A percentile compares a stretch with the other conserved stretches of the same genome.
phyloP scores from a whole-genome alignment of 2,888 invertebrate genomes.

The Morpho helenor region DNA sequence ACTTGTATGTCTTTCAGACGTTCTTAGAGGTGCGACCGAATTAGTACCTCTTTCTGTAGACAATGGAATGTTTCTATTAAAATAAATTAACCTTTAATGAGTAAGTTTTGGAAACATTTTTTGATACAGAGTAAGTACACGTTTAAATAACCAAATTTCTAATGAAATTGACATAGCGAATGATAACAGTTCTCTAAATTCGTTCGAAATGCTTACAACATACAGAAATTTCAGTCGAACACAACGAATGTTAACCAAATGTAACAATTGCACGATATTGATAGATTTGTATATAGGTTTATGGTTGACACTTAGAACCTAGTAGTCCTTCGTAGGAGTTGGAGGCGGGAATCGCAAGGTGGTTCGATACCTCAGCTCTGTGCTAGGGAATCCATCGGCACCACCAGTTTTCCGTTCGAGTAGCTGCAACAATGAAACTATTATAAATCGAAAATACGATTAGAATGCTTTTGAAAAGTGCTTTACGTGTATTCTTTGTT shows the following conservation, averaged over 20 bases:
- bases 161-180: slow-evolving; percentile 13
- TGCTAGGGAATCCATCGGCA: slow-evolving; percentile 79
- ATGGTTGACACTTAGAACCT: slow-evolving; percentile 32
- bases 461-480: slow-evolving; percentile 18
- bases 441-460: slow-evolving; percentile 27
- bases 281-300: slow-evolving; percentile 4
- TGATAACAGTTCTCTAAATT: slow-evolving; percentile 7
- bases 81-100: slow-evolving; percentile 13
- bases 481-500: slow-evolving; percentile 15
- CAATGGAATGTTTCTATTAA: slow-evolving; percentile 39
- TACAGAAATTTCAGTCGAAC: background rate
- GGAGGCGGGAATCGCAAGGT: slow-evolving; percentile 61
- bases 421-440: slow-evolving; percentile 67
- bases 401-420: slow-evolving; percentile 80
- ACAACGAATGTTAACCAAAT: slow-evolving; percentile 3
- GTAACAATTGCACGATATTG: slow-evolving; percentile 14
- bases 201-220: background rate
- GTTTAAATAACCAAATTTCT: slow-evolving; percentile 13
- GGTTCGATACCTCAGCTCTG: slow-evolving; percentile 68
- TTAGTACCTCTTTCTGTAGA: slow-evolving; percentile 21
- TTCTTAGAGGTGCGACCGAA: slow-evolving; percentile 36
- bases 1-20: slow-evolving; percentile 55
- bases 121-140: slow-evolving; percentile 7
- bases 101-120: slow-evolving; percentile 2
- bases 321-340: slow-evolving; percentile 66